A percentile compares a stretch with the other conserved stretches of the same genome.
Evolutionary conservation across 2,888 invertebrate genomes (phyloP).

Genomic region (Drosophila flavopinicola): DNA sequence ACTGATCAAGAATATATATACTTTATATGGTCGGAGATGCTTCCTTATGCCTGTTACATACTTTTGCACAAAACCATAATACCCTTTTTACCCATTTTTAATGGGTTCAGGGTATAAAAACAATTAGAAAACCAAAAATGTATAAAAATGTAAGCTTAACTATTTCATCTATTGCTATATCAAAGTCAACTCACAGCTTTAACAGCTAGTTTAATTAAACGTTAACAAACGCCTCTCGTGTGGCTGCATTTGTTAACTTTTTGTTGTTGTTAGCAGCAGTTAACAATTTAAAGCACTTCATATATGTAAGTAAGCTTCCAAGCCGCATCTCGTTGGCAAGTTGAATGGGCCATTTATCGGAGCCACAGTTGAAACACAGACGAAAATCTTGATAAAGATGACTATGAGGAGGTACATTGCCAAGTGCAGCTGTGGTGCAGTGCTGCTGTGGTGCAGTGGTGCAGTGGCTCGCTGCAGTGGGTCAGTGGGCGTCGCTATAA

Average conservation of each 20-base stretch:
- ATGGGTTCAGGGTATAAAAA: too few species aligned
- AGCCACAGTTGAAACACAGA: slow-evolving; percentile 13
- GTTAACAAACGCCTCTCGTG: not conserved
- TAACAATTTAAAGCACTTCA: slow-evolving; percentile 28
- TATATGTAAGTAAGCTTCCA: not conserved
- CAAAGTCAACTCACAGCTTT: too few species aligned
- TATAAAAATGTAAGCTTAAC: too few species aligned
- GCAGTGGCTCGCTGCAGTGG: slow-evolving; percentile 42
- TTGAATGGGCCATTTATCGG: slow-evolving; percentile 44
- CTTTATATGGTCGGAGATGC: too few species aligned
- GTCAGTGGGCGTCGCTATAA: slow-evolving; percentile 64
- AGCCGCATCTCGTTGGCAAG: slow-evolving; percentile 12
- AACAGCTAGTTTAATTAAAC: slow-evolving; percentile 2
- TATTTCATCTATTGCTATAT: not conserved
- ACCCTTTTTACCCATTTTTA: too few species aligned
- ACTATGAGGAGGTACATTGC: slow-evolving; percentile 42
- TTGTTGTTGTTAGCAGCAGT: slow-evolving; percentile 1
- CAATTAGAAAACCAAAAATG: too few species aligned
- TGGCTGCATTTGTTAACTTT: not conserved
- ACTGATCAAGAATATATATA: too few species aligned
- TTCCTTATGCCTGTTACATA: too few species aligned
- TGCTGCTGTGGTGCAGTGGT: not conserved
- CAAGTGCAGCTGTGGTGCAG: slow-evolving; percentile 32
- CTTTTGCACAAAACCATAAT: too few species aligned
- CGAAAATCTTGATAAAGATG: slow-evolving; percentile 47